Conservation (phyloP, 2,888 invertebrate genomes). For the Andrena camellia region DNA sequence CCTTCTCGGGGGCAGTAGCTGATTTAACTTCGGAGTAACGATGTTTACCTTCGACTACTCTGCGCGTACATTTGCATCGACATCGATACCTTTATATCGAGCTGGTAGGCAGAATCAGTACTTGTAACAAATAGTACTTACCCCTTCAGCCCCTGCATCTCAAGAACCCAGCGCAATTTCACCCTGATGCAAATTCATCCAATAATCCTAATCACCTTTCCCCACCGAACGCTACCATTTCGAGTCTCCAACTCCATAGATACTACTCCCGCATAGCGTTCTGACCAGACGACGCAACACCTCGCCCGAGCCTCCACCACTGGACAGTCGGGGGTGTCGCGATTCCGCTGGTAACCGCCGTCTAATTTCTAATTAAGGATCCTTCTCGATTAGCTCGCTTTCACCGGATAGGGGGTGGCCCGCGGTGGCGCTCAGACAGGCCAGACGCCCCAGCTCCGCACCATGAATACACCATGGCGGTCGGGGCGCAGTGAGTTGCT, state of each 20-base stretch:
- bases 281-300: not conserved
- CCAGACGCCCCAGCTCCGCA: slow-evolving; percentile 37
- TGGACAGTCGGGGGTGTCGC: slow-evolving; percentile 32
- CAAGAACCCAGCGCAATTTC: too few species aligned
- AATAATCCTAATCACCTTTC: too few species aligned
- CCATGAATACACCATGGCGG: slow-evolving; percentile 62
- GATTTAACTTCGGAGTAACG: slow-evolving; percentile 17
- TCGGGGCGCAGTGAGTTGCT: slow-evolving; percentile 56
- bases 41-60: not conserved
- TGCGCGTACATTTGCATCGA: not conserved
- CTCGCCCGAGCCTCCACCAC: not conserved
- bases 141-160: too few species aligned
- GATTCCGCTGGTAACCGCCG: slow-evolving; percentile 44
- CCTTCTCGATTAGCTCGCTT: slow-evolving; percentile 58
- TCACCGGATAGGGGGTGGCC: slow-evolving; percentile 33
- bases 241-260: not conserved
- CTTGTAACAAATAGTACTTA: too few species aligned
- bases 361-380: slow-evolving; percentile 63
- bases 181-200: too few species aligned
- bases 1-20: not conserved
- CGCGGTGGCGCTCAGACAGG: slow-evolving; percentile 22
- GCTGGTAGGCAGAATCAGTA: too few species aligned
- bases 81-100: not conserved
- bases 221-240: too few species aligned
- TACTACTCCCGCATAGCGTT: not conserved